Evolutionary conservation across 2,797 vertebrate genomes (phyloP).

Genomic region (Galaxias olidus): DNA sequence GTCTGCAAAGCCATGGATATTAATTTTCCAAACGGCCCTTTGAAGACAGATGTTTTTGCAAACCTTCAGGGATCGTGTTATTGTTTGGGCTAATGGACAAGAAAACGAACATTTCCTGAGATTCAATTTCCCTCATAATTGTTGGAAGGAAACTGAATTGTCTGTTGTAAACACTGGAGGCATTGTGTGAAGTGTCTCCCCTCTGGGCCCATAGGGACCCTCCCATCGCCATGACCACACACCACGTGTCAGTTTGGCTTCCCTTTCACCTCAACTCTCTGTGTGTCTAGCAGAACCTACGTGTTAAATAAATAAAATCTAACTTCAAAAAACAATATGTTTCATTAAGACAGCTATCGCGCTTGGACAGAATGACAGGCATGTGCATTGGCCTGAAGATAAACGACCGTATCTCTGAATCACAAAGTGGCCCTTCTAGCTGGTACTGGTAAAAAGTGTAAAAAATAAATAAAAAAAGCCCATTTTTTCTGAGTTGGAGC

Average conservation of each 20-base stretch:
- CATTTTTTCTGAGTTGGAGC: too few species aligned
- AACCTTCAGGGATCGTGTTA: slow-evolving; percentile 81
- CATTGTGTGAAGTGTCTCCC: slow-evolving; percentile 82
- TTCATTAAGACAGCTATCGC: too few species aligned
- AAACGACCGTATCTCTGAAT: too few species aligned
- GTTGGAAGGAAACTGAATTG: slow-evolving; percentile 99
- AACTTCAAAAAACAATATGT: too few species aligned
- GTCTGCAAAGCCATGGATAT: slow-evolving; percentile 65
- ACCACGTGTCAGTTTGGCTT: slow-evolving; percentile 28
- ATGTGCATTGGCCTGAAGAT: too few species aligned
- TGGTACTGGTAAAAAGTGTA: too few species aligned
- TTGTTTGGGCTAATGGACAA: slow-evolving; percentile 92
- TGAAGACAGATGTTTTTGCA: slow-evolving; percentile 82
- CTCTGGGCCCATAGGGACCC: slow-evolving; percentile 50
- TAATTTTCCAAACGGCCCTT: slow-evolving; percentile 74
- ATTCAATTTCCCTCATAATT: slow-evolving; percentile 99
- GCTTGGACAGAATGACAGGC: too few species aligned
- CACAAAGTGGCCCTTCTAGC: too few species aligned
- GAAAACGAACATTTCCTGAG: slow-evolving; percentile 96
- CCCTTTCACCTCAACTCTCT: too few species aligned
- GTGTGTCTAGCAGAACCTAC: too few species aligned
- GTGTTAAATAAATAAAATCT: too few species aligned
- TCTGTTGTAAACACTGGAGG: slow-evolving; percentile 89
- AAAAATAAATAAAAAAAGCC: too few species aligned
- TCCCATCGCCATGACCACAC: slow-evolving; percentile 32